Conservation (phyloP, 92 coral and sea anemone species). For the Siderastrea radians region DNA sequence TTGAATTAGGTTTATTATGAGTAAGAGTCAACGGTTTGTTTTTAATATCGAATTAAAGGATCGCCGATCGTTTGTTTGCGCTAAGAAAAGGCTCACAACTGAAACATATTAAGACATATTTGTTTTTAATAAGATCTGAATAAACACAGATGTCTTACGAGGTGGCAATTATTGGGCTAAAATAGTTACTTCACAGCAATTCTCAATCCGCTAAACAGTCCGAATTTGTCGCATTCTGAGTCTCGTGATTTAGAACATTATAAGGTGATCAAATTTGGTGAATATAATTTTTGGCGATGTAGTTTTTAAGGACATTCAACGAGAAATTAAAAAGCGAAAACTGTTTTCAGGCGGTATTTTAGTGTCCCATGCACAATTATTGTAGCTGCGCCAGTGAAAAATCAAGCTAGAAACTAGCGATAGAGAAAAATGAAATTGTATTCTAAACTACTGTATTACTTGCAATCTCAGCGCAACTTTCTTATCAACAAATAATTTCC, state of each 20-base stretch:
- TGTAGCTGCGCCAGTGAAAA: no score
- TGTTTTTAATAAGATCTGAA: slow-evolving; percentile 27
- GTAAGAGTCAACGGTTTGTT: slow-evolving; percentile 25
- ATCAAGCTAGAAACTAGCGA: no score
- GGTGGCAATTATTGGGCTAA: neutral
- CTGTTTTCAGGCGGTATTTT: no score
- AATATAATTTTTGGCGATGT: no score
- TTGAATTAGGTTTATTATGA: neutral
- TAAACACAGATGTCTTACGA: slow-evolving; percentile 3
- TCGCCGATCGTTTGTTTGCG: slow-evolving; percentile 9
- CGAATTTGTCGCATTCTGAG: neutral
- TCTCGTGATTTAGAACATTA: neutral
- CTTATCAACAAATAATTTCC: no score
- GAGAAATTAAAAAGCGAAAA: no score
- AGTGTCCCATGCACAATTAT: no score
- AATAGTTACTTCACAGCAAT: neutral
- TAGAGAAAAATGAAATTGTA: no score
- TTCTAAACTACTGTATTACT: no score
- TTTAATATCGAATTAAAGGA: slow-evolving; percentile 13
- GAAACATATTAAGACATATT: neutral
- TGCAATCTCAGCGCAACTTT: no score
- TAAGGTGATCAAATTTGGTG: no score
- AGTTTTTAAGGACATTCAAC: no score
- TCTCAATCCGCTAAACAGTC: neutral
- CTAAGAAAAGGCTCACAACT: neutral